Evolutionary conservation across 2,888 invertebrate genomes (phyloP).

Genomic region (Aphidoletes aphidimyza): DNA sequence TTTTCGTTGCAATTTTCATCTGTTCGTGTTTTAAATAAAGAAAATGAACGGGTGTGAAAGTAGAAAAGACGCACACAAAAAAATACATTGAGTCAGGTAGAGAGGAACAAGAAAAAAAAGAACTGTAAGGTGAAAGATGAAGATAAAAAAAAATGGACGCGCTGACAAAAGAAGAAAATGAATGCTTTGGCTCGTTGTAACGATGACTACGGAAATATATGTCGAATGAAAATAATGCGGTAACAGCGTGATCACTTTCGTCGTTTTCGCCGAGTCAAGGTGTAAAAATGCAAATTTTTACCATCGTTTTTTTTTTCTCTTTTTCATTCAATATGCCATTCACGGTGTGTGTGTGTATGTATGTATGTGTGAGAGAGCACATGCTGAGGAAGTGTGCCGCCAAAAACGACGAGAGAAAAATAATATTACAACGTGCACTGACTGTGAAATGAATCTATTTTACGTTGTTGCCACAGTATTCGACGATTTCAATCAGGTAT

Average conservation of each 20-base stretch:
- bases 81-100: too few relatives aligned
- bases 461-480: neutral
- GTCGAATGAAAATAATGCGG: slow-evolving; percentile 8
- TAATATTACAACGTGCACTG: slow-evolving; percentile 10
- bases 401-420: neutral
- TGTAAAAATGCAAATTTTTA: slow-evolving; percentile 22
- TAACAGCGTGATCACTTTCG: slow-evolving; percentile 3
- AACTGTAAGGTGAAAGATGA: neutral
- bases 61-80: neutral
- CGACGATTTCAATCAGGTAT: neutral
- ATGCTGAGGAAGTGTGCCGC: neutral
- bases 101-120: neutral
- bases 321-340: slow-evolving; percentile 2
- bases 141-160: neutral
- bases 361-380: too few relatives aligned
- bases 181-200: neutral
- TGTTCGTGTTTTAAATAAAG: neutral
- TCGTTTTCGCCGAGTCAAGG: neutral
- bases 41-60: neutral
- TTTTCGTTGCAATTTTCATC: neutral
- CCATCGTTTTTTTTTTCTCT: neutral
- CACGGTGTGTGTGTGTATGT: neutral
- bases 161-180: neutral
- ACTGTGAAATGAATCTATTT: slow-evolving; percentile 2
- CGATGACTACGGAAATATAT: neutral